These are phyloP conservation scores for Probaryconus sp. DNA, from an alignment of 1,140 invertebrate genomes.

Conservation along the genomic window DNA sequence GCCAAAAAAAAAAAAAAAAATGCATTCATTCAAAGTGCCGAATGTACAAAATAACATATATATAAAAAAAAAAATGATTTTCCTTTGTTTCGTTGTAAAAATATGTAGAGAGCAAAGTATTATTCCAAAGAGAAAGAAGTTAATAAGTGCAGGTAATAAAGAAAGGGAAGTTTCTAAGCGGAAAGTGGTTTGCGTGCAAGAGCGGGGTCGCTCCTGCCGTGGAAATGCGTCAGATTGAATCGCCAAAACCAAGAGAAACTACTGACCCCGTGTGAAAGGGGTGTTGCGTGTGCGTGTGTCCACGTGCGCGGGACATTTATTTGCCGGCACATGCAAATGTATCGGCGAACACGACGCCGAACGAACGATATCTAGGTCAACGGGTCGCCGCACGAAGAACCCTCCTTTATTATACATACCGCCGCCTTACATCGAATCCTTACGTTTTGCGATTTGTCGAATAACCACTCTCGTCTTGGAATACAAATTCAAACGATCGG, in stretches of 20 bases:
- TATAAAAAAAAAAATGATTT: no score
- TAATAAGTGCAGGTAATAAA: constrained; percentile 52
- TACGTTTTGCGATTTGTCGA: constrained; percentile 52
- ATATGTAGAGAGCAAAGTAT: no score
- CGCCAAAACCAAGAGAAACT: constrained; percentile 61
- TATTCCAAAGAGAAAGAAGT: constrained; percentile 21
- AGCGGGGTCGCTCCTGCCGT: no score
- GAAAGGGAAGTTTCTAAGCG: constrained; percentile 52
- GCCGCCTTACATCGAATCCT: constrained; percentile 23
- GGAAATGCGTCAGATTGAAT: constrained; percentile 73
- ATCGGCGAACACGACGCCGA: constrained; percentile 50
- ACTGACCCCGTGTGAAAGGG: constrained; percentile 62
- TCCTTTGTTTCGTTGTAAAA: no score
- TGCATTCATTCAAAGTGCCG: no score
- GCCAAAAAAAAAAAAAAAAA: no score
- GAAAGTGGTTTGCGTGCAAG: constrained; percentile 67
- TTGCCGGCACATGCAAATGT: constrained; percentile 68
- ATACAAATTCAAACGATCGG: constrained; percentile 22
- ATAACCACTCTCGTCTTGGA: constrained; percentile 11
- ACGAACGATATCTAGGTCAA: constrained; percentile 57
- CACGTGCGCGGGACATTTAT: constrained; percentile 67
- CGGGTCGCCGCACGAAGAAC: constrained; percentile 52
- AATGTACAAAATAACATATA: no score
- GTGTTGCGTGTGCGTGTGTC: constrained; percentile 63
- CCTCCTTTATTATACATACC: constrained; percentile 45